Base-by-base conservation (phyloP, 2,113 vertebrate genomes). In the Halcyon senegalensis region DNA sequence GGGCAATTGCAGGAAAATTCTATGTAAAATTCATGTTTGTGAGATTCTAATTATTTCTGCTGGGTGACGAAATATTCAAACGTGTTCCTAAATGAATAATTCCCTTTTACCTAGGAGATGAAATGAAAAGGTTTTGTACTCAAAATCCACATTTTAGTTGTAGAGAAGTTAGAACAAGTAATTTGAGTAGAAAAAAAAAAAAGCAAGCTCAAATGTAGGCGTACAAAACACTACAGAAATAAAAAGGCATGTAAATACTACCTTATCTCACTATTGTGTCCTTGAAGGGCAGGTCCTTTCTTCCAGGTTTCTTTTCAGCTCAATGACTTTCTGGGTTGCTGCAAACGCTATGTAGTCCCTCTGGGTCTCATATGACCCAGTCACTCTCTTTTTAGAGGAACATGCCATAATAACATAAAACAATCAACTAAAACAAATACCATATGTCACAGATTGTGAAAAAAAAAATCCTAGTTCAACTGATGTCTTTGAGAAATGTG, bases 281-380 rank as follows among this genome's bases (percentile, higher is more conserved):
- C 68, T 92, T 92, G 83, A 94, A 87, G n/a, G 92, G 7, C 15
- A 30, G 7, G 16, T 70, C 15, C 23, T 86, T 94, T 77, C 69
- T 95, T 87, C 11, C 73, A 91, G 59, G 25, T 89, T 78, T 97
- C 64, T 92, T 89, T 94, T 84, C 91, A 89, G 73, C 60, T 83
- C 68, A 72, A 0, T 84, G 95, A 55, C 73, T 91, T 96, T 96
- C 76, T 92, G 84, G 56, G 73, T 78, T 92, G 64, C 83, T 60
- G 73, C 46, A 78, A 92, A 92, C 63, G 70, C 51, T 14, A 0
- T 3, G 4, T 43, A 17, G 51, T 81, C 89, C 84, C 86, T 59
- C 37, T 95, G 86, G 60, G 64, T 94, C 46, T 94, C 87, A 33
- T 3, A 8, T 87, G 89, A 89, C 62, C 51, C 35, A 70, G 16